Percentiles rank a stretch among this genome's conserved stretches.
Evolutionary conservation across 2,888 invertebrate genomes (phyloP).

Genomic region (Cryptocephalus primarius): DNA sequence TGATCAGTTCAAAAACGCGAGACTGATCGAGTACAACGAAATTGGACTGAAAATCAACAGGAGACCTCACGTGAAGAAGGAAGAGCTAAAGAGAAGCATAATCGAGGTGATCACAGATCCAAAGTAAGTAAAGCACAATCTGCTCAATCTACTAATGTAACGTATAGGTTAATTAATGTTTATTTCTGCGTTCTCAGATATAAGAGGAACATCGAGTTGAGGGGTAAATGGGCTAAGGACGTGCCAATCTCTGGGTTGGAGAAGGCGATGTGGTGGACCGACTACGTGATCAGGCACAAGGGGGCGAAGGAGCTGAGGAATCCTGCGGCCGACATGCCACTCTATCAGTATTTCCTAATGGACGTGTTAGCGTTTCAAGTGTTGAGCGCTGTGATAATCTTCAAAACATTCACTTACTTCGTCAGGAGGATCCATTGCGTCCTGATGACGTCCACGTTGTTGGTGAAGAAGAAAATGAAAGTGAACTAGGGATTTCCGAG

Average conservation of each 20-base stretch:
- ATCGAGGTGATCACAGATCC: conserved; percentile 1
- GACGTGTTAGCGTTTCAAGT: conserved; percentile 2
- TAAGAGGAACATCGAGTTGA: not conserved
- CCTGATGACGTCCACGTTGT: not conserved
- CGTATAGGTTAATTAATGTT: not conserved
- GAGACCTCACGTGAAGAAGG: conserved; percentile 1
- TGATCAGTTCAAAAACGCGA: conserved; percentile 22
- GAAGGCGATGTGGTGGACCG: conserved; percentile 9
- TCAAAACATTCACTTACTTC: not conserved
- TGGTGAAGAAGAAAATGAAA: not conserved
- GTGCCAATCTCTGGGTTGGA: conserved; percentile 6
- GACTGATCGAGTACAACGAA: not conserved
- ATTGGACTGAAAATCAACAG: conserved; percentile 1
- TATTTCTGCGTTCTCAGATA: not conserved
- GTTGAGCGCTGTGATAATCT: not conserved
- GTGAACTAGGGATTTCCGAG: too few species aligned
- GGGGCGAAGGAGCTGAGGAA: conserved; percentile 4
- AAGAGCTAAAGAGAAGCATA: not conserved
- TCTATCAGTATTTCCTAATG: conserved; percentile 5
- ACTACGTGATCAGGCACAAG: conserved; percentile 6
- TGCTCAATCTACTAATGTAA: too few species aligned
- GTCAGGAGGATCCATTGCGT: not conserved
- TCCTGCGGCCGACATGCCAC: conserved; percentile 4
- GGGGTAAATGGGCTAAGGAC: not conserved
- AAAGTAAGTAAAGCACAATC: not conserved